Evolutionary conservation across 2,888 invertebrate species (phyloP).

Genomic region (Sphaeridia pumilis): DNA sequence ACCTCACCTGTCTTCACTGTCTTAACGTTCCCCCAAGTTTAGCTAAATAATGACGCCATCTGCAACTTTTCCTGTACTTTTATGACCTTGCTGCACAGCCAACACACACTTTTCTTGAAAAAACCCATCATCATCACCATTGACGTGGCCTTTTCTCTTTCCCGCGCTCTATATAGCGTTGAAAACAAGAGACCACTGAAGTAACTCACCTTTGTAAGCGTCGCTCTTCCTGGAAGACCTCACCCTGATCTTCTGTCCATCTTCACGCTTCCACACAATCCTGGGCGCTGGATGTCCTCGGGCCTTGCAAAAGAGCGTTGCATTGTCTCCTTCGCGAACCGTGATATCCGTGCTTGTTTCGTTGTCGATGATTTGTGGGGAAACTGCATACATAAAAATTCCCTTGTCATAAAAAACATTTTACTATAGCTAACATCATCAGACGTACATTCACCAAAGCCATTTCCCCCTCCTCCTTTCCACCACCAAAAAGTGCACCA

Average conservation of each 20-base stretch:
- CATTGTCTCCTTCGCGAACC: slow-evolving; percentile 60
- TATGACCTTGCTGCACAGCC: too few relatives aligned
- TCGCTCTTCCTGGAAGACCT: slow-evolving; percentile 40
- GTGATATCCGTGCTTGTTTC: slow-evolving; percentile 65
- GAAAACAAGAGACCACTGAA: neutral
- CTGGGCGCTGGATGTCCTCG: slow-evolving; percentile 59
- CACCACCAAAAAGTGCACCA: neutral
- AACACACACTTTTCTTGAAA: too few relatives aligned
- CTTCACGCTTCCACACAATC: slow-evolving; percentile 52
- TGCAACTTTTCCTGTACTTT: too few relatives aligned
- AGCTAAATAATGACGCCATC: too few relatives aligned
- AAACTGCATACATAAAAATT: slow-evolving; percentile 49
- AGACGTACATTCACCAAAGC: neutral
- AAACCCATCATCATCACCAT: too few relatives aligned
- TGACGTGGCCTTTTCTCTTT: too few relatives aligned
- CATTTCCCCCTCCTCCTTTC: neutral
- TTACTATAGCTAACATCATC: slow-evolving; percentile 6
- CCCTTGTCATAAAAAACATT: neutral
- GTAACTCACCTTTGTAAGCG: slow-evolving; percentile 42
- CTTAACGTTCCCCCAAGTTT: too few relatives aligned
- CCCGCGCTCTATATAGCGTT: too few relatives aligned
- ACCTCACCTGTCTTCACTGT: too few relatives aligned
- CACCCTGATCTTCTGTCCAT: slow-evolving; percentile 45
- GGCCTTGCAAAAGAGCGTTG: slow-evolving; percentile 59
- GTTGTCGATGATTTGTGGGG: slow-evolving; percentile 64